Conservation (phyloP, 2,113 vertebrate genomes). For the Antechinus stuartii region DNA sequence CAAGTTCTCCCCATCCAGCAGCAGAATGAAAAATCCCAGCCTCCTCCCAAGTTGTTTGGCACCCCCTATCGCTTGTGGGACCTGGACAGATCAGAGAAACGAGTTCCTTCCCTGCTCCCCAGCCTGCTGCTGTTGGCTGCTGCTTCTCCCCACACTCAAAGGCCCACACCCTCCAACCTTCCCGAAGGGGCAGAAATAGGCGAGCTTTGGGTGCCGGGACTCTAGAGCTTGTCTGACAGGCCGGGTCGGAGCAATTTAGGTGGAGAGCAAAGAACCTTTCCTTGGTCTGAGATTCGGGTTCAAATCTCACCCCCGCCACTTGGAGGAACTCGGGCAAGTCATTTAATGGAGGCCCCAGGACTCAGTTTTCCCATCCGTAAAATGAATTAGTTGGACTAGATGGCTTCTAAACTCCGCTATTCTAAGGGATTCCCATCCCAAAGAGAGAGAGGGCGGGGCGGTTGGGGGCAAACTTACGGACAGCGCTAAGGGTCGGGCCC, state of each 20-base stretch:
- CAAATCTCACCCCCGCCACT: not conserved
- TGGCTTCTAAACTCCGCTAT: not conserved
- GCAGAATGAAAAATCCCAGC: not conserved
- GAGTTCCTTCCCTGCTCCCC: not conserved
- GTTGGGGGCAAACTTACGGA: not conserved
- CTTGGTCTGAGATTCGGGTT: not conserved
- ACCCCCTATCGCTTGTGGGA: not conserved
- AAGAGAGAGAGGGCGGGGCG: not conserved
- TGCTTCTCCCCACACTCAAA: not conserved
- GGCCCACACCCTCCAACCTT: not conserved
- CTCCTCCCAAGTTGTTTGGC: not conserved
- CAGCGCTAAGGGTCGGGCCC: accelerated
- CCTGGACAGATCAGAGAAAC: not conserved
- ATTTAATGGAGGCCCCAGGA: not conserved
- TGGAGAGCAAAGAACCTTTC: not conserved
- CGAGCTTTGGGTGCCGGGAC: not conserved
- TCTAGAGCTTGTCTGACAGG: not conserved
- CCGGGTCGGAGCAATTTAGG: not conserved
- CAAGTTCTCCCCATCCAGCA: not conserved
- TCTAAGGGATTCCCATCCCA: not conserved
- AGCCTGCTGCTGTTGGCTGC: too few relatives aligned
- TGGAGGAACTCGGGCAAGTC: not conserved
- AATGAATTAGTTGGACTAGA: not conserved
- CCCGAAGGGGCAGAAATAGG: not conserved
- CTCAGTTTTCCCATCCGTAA: not conserved